Percentiles rank a stretch among this genome's conserved stretches.
These are phyloP conservation scores for Papilio polytes DNA, from an alignment of 1,140 invertebrate genomes.

Conservation along the genomic window DNA sequence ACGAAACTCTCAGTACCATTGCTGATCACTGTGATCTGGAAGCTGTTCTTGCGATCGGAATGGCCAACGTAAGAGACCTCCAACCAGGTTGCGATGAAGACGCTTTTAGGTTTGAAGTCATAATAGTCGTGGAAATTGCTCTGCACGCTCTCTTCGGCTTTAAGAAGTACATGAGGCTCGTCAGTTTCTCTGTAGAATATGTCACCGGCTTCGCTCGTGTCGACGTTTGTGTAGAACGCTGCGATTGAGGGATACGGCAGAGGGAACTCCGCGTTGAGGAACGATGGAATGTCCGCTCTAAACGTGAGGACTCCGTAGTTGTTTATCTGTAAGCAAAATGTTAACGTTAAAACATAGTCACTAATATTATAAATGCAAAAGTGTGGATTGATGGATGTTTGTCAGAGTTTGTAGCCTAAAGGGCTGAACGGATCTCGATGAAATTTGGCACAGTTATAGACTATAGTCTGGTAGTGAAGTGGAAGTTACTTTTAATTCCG, in stretches of 20 bases:
- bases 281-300: constrained; percentile 91
- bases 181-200: constrained; percentile 92
- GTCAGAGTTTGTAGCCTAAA: too few species aligned
- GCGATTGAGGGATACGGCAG: constrained; percentile 95
- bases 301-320: constrained; percentile 97
- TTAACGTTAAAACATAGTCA: background rate
- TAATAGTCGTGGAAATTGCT: constrained; percentile 88
- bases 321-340: constrained; percentile 90
- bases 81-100: constrained; percentile 91
- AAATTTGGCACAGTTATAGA: too few species aligned
- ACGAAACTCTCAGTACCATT: constrained; percentile 93
- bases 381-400: too few species aligned
- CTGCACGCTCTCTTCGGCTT: constrained; percentile 88
- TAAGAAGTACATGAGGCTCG: constrained; percentile 85
- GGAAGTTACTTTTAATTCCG: too few species aligned
- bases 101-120: constrained; percentile 86
- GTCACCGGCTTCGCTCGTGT: constrained; percentile 89
- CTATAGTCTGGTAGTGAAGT: too few species aligned
- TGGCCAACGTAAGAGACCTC: constrained; percentile 84
- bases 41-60: constrained; percentile 86
- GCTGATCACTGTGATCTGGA: constrained; percentile 93
- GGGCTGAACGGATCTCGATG: too few species aligned
- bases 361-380: too few species aligned
- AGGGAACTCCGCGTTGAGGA: constrained; percentile 95
- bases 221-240: constrained; percentile 95